Percentiles rank a stretch among this genome's conserved stretches.
phyloP scores from a whole-genome alignment of 2,888 invertebrate species.

The Erebia epiphron region DNA sequence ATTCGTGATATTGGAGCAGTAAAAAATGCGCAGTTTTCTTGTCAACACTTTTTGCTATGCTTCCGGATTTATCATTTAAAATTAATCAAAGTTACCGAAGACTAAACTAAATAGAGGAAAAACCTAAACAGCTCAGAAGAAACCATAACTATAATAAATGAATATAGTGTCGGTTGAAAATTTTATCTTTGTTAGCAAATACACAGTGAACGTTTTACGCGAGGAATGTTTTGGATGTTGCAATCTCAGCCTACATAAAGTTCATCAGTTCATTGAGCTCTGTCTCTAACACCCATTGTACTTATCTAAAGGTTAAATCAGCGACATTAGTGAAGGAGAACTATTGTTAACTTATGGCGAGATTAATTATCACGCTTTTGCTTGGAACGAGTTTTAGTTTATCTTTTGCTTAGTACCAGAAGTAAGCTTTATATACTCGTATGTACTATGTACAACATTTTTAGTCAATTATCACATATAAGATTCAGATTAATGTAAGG shows the following conservation, averaged over 20 bases:
- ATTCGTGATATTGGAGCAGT: too few relatives aligned
- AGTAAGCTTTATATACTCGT: background rate
- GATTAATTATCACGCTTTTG: slow-evolving; percentile 19
- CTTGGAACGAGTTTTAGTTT: slow-evolving; percentile 1
- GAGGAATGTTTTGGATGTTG: slow-evolving; percentile 61
- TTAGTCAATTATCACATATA: too few relatives aligned
- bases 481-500: too few relatives aligned
- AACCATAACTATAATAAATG: too few relatives aligned
- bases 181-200: slow-evolving; percentile 15
- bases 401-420: slow-evolving; percentile 3
- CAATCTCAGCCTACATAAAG: slow-evolving; percentile 67
- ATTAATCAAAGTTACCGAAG: too few relatives aligned
- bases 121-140: too few relatives aligned
- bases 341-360: slow-evolving; percentile 35
- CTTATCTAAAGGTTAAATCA: slow-evolving; percentile 72
- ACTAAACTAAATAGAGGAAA: too few relatives aligned
- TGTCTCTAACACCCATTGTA: slow-evolving; percentile 64
- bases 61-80: too few relatives aligned
- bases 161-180: background rate
- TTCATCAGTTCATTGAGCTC: slow-evolving; percentile 73
- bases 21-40: too few relatives aligned
- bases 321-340: slow-evolving; percentile 42
- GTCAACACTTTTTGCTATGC: too few relatives aligned
- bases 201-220: slow-evolving; percentile 38
- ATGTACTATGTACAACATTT: background rate